These are phyloP conservation scores for Pithys albifrons DNA, from an alignment of 2,113 vertebrate species.

Conservation along the genomic window DNA sequence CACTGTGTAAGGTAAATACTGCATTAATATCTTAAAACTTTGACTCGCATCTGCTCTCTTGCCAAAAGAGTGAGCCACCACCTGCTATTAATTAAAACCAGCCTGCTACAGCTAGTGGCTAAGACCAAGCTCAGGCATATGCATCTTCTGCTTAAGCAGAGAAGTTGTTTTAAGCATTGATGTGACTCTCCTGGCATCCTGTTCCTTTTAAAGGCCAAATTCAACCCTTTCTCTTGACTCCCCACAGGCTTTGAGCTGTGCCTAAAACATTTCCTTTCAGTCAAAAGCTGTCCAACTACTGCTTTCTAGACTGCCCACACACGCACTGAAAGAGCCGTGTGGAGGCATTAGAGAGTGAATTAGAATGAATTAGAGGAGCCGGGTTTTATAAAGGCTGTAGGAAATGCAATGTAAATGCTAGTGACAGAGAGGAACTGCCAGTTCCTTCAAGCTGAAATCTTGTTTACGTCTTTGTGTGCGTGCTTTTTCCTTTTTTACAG, in stretches of 20 bases:
- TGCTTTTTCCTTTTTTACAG: not conserved
- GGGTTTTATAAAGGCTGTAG: slow-evolving; percentile 51
- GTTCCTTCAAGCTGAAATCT: slow-evolving; percentile 41
- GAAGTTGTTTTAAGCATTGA: slow-evolving; percentile 6
- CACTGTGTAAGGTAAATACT: not conserved
- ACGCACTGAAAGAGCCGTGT: not conserved
- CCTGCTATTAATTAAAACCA: slow-evolving; percentile 10
- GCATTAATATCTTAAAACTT: not conserved
- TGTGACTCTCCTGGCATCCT: slow-evolving; percentile 23
- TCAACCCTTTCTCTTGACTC: slow-evolving; percentile 26
- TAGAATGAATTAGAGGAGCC: slow-evolving; percentile 39
- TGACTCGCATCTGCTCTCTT: not conserved
- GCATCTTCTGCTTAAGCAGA: not conserved
- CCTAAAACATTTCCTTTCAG: slow-evolving; percentile 26
- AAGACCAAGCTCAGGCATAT: not conserved
- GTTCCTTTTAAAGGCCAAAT: slow-evolving; percentile 7
- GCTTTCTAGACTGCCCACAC: not conserved
- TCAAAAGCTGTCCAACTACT: slow-evolving; percentile 2
- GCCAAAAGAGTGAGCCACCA: not conserved
- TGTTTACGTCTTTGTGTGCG: not conserved
- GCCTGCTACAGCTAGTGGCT: not conserved
- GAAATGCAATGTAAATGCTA: slow-evolving; percentile 35
- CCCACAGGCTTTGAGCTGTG: slow-evolving; percentile 25
- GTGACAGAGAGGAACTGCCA: slow-evolving; percentile 48
- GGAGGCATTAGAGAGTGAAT: slow-evolving; percentile 27